Evolutionary conservation across 2,888 invertebrate species (phyloP).

Genomic region (Ernsta delagoae): DNA sequence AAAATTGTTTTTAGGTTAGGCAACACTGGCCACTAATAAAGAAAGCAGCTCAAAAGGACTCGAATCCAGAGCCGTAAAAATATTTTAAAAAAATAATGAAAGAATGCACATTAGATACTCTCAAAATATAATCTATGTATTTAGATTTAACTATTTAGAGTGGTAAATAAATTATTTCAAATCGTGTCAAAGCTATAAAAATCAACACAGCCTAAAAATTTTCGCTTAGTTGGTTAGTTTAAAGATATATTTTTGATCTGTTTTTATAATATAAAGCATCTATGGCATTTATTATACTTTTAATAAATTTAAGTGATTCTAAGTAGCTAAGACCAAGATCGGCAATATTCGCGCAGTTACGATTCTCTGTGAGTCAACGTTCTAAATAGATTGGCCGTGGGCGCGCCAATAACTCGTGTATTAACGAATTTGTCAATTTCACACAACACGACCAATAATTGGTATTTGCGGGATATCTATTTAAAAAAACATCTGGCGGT

Average conservation of each 20-base stretch:
- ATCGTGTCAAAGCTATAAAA: too few relatives aligned
- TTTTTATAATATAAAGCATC: too few relatives aligned
- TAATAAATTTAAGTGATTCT: not conserved
- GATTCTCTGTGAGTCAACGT: conserved; percentile 27
- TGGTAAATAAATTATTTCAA: too few relatives aligned
- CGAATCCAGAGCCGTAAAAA: too few relatives aligned
- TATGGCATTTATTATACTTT: not conserved
- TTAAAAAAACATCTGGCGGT: not conserved
- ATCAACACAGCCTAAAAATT: not conserved
- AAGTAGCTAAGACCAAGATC: conserved; percentile 14
- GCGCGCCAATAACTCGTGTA: conserved; percentile 19
- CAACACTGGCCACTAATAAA: not conserved
- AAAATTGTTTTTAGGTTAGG: not conserved
- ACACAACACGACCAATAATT: not conserved
- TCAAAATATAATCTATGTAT: too few relatives aligned
- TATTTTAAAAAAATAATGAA: too few relatives aligned
- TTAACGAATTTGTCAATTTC: conserved; percentile 24
- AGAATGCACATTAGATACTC: too few relatives aligned
- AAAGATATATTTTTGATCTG: too few relatives aligned
- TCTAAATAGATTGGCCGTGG: conserved; percentile 31
- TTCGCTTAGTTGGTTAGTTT: too few relatives aligned
- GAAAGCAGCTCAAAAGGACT: too few relatives aligned
- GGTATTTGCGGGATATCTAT: too few relatives aligned
- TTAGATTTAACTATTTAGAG: too few relatives aligned
- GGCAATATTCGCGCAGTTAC: conserved; percentile 16